Evolutionary conservation across 2,113 vertebrate species (phyloP), one percentile per base, ranked within the genome.

Genomic region (Hippoglossus stenolepis): DNA sequence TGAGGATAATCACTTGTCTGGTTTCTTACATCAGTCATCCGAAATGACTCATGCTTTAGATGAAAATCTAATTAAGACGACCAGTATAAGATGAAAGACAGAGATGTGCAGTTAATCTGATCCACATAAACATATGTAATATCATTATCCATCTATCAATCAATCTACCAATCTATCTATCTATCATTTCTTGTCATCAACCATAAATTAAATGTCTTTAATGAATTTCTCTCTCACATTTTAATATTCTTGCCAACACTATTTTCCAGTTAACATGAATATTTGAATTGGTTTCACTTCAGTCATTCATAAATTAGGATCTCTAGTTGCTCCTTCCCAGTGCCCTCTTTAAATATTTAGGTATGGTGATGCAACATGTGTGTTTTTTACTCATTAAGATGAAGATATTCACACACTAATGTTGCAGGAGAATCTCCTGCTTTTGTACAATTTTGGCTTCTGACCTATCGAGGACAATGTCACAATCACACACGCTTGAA

Each of bases 301-400:
- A 45, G 45, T 72, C 85, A 82, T 84, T 80, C 67, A 85, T 84
- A 75, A 74, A 85, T 85, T 10, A 83, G 38, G 54, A 59, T 75
- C 56, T 4, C 60, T 51, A 63, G 75, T 83, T 70, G 64, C 73
- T 83, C 58, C 63, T 49, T 68, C 49, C 10, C n/a, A 20, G 35
- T 31, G 56, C 56, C 38, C 28, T 80, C 70, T 64, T 89, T 43
- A 80, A 84, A 82, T 73, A 84, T 80, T 56, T 2, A 88, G 66
- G 24, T 13, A n/a, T n/a, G 20, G 3, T 18, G 14, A 62, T 56
- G 73, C 82, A 84, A 82, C 85, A 80, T n/a, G 73, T 83, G 47
- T 80, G 63, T 67, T 21, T 21, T 28, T 62, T 5, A 49, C 4
- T 62, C n/a, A 63, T 56, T 57, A 45, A 67, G 21, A 51, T 2